A percentile compares a stretch with the other conserved stretches of the same genome.
Evolutionary conservation across 2,888 invertebrate species (phyloP).

Genomic region (Morpho deidamia): DNA sequence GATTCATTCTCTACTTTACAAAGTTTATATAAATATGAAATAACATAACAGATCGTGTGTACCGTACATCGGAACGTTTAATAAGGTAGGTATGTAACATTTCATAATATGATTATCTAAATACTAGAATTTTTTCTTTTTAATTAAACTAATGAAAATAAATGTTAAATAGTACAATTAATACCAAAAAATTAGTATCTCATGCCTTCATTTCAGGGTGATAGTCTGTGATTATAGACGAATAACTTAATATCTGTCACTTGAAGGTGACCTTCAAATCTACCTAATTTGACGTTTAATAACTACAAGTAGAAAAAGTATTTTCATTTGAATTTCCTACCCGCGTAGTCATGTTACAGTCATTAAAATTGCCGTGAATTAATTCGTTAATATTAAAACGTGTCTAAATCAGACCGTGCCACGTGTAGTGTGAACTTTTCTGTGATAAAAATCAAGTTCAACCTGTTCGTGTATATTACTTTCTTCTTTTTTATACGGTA

Average conservation of each 20-base stretch:
- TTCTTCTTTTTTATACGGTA: conserved; percentile 40
- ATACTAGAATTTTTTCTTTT: too few species aligned
- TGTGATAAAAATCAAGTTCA: conserved; percentile 42
- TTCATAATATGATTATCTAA: too few species aligned
- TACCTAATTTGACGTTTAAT: conserved; percentile 59
- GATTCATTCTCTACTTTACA: too few species aligned
- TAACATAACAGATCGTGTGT: too few species aligned
- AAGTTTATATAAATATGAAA: too few species aligned
- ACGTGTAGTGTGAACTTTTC: conserved; percentile 49
- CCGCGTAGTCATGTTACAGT: conserved; percentile 62
- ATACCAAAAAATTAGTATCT: too few species aligned
- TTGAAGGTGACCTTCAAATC: conserved; percentile 70
- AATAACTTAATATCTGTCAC: conserved; percentile 36
- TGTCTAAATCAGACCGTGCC: conserved; percentile 36
- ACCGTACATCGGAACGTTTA: too few species aligned
- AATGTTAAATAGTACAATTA: too few species aligned
- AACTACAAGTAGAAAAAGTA: conserved; percentile 47
- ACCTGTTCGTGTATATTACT: conserved; percentile 29
- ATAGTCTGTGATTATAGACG: too few species aligned
- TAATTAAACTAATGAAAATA: too few species aligned
- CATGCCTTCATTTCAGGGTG: too few species aligned
- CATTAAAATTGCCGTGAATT: conserved; percentile 43
- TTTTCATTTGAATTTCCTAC: conserved; percentile 64
- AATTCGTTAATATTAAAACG: conserved; percentile 34
- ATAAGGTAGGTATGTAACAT: too few species aligned